Base-by-base conservation (phyloP, 2,888 invertebrate genomes). In the Macrosoma leucophasiata region DNA sequence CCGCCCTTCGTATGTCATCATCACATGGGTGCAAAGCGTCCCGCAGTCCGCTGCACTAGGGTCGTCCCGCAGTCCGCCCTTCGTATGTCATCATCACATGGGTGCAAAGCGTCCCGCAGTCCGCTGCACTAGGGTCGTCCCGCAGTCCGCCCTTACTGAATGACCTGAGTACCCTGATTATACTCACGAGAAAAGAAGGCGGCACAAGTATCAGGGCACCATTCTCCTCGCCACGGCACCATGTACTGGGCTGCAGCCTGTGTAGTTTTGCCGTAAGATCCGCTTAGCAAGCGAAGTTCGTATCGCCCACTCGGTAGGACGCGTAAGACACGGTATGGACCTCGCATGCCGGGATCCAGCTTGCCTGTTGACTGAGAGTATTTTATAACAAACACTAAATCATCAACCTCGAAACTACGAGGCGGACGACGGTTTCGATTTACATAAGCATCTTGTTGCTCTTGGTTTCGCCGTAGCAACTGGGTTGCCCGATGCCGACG, bases 271-370 rank as follows among this genome's bases (percentile, higher is more conserved):
- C n/a, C 28, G 24, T 37, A 24, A 7, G 41, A 41, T 10, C 34
- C 41, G 13, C 19, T 27, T 4, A 41, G 12, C 14, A 41, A 19
- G 13, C 23, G 17, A 4, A 41, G 31, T 20, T 41, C 34, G 17
- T 41, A 41, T 13, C 41, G 32, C 10, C 26, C 13, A 13, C 27
- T 17, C 3, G 34, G 34, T 7, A 39, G 27, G 2, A 14, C 26
- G 24, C 19, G 29, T 15, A 18, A 13, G 3, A 37, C 37, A 6
- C 7, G 1, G 13, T 41, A 41, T n/a, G 41, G 41, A n/a, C 41
- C 41, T 6, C 37, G 27, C 41, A 41, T 41, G 4, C 37, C 30
- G 14, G 37, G 31, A 24, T 41, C 37, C 6, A 41, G 28, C 23
- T 41, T 37, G 12, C 41, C 41, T 2, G 28, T 34, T 8, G 28